Percentiles rank a stretch among this genome's conserved stretches.
phyloP scores from a whole-genome alignment of 2,888 invertebrate species.

The Amphiduros pacificus region DNA sequence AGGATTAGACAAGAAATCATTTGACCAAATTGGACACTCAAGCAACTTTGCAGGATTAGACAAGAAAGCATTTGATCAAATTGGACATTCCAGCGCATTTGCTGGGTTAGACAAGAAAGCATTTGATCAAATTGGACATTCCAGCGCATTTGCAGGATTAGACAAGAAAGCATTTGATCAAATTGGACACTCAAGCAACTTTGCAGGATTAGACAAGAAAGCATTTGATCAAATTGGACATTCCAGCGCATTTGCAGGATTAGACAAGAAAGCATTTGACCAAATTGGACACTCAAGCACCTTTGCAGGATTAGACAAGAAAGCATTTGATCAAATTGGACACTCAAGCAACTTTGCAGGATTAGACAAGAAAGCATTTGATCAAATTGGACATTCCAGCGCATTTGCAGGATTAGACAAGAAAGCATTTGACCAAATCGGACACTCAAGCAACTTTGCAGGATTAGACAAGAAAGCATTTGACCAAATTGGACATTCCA shows the following conservation, averaged over 20 bases:
- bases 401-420: slow-evolving; percentile 20
- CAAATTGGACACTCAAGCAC: slow-evolving; percentile 14
- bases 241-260: slow-evolving; percentile 11
- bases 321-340: slow-evolving; percentile 17
- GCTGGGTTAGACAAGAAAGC: slow-evolving; percentile 12
- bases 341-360: slow-evolving; percentile 14
- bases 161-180: slow-evolving; percentile 20
- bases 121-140: slow-evolving; percentile 16
- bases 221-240: slow-evolving; percentile 11
- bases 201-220: slow-evolving; percentile 13
- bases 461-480: slow-evolving; percentile 18
- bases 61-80: slow-evolving; percentile 19
- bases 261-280: slow-evolving; percentile 21
- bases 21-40: slow-evolving; percentile 10
- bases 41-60: slow-evolving; percentile 9
- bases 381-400: slow-evolving; percentile 11
- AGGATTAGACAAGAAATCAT: slow-evolving; percentile 12
- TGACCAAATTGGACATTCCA: slow-evolving; percentile 10
- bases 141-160: slow-evolving; percentile 13
- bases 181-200: slow-evolving; percentile 7
- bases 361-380: slow-evolving; percentile 16
- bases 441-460: slow-evolving; percentile 10
- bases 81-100: slow-evolving; percentile 7
- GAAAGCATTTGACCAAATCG: slow-evolving; percentile 21
- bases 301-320: slow-evolving; percentile 19